Evolutionary conservation across 2,797 vertebrate species (phyloP), one percentile per base, ranked within the genome.

Genomic region (Phoeniculus purpureus): DNA sequence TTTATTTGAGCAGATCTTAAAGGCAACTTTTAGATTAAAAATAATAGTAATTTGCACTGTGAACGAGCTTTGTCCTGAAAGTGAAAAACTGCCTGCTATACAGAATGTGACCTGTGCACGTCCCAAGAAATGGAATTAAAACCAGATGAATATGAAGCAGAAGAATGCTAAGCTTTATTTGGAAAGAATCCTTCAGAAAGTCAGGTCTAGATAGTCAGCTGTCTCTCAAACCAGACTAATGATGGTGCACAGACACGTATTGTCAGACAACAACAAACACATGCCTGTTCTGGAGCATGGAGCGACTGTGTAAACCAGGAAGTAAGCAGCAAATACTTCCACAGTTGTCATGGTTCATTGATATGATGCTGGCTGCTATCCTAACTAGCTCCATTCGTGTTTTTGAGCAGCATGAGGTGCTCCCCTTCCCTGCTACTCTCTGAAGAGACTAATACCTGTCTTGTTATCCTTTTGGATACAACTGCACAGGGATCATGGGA

Each of bases 161-260:
- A 89, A 23, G 45, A 72, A 75, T 15, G 15, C 3, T 87, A 93
- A 96, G 60, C 67, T 73, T 70, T 62, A 87, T 89, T 89, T 83
- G 52, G 56, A 94, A 85, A 68, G 37, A 81, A 81, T 78, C 40
- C 43, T 70, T 85, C 52, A 62, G 66, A 85, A 91, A 91, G 73
- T 78, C 55, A 65, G 34, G 74, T 79, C 87, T 93, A 95, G 80
- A 93, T 87, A 71, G 85, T 89, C 91, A 91, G 50, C 52, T 70
- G 37, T 60, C 25, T 81, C 62, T 85, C 82, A 83, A 85, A 55
- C 48, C 3, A 0, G 25, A 19, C 52, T 90, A 62, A 78, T 60
- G 70, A 32, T 72, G 17, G n/a, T 87, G 59, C 1, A 2, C 25
- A 70, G 55, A 93, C 68, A 82, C 15, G 32, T 31, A 78, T 66